Evolutionary conservation across 2,113 vertebrate genomes (phyloP), one percentile per base, ranked within the genome.

Genomic region (Sapajus apella): DNA sequence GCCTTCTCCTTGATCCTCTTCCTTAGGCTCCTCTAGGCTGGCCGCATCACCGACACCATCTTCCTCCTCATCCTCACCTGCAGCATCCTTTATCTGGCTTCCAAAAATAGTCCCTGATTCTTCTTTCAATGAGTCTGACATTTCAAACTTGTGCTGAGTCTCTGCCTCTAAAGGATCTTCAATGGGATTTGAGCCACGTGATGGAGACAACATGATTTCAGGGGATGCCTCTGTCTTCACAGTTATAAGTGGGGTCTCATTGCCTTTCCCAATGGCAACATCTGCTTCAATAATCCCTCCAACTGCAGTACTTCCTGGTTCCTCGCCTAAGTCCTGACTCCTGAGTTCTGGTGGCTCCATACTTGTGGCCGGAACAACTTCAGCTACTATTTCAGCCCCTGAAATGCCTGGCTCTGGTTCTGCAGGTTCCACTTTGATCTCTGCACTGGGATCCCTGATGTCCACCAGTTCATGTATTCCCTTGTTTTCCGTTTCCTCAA

Each of bases 41-140:
- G 99, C 99, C 20, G 98, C 99, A 95, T 99, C 99, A 90, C 99
- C 99, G 94, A 99, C 99, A 35, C 98, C 99, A 94, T 99, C 99
- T 95, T 99, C 99, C 90, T 99, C 99, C 81, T 99, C 99, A 93
- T 99, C 99, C 95, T 99, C 99, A 97, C 99, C 99, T 97, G 99
- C 99, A 93, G 99, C 99, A 97, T 99, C 99, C 99, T 99, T 99
- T 93, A 99, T 99, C 97, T 99, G 99, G 98, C 99, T 99, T 98
- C 99, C 99, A 90, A 99, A 99, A 3, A 99, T 99, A 92, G 99
- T 98, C 93, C 99, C 99, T 97, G 99, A 99, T 98, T 99, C 99
- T 97, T 99, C 99, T 82, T 99, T 99, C 98, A 99, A 98, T 99
- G 98, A 99, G 98, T 99, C 98, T 98, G 99, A 98, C 96, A 99